Evolutionary conservation across 2,797 vertebrate genomes (phyloP).

Genomic region (Luscinia luscinia): DNA sequence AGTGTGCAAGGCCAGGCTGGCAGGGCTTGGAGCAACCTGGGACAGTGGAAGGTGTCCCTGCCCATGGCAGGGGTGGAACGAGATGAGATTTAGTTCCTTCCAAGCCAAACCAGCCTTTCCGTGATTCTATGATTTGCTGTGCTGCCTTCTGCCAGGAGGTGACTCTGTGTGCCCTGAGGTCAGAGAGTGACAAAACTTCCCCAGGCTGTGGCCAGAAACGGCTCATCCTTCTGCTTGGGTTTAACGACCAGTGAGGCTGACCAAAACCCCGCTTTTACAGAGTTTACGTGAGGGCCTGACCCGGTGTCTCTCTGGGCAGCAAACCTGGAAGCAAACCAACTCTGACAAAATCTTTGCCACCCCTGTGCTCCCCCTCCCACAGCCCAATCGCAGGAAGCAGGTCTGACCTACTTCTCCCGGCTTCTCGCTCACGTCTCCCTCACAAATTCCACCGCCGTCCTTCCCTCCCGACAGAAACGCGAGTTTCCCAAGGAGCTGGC

Average conservation of each 20-base stretch:
- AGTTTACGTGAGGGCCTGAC: neutral
- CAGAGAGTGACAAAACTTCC: neutral
- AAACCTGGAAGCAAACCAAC: neutral
- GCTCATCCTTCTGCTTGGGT: neutral
- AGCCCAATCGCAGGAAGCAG: neutral
- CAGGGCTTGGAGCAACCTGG: neutral
- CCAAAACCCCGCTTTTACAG: neutral
- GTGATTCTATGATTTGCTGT: neutral
- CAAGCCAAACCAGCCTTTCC: neutral
- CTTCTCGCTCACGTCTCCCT: neutral
- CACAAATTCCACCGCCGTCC: neutral
- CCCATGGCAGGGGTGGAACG: fast-evolving
- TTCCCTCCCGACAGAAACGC: neutral
- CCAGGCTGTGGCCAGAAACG: neutral
- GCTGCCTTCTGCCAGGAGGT: neutral
- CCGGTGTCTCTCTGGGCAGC: neutral
- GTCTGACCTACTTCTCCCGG: constrained; percentile 42
- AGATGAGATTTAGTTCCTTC: neutral
- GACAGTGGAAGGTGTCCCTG: neutral
- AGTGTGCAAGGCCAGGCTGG: neutral
- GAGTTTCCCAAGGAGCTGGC: neutral
- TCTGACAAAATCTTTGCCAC: neutral
- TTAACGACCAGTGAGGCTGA: neutral
- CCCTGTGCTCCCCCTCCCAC: neutral
- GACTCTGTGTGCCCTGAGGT: neutral